phyloP scores from a whole-genome alignment of 2,888 invertebrate genomes.

The Ophion slaviceki region DNA sequence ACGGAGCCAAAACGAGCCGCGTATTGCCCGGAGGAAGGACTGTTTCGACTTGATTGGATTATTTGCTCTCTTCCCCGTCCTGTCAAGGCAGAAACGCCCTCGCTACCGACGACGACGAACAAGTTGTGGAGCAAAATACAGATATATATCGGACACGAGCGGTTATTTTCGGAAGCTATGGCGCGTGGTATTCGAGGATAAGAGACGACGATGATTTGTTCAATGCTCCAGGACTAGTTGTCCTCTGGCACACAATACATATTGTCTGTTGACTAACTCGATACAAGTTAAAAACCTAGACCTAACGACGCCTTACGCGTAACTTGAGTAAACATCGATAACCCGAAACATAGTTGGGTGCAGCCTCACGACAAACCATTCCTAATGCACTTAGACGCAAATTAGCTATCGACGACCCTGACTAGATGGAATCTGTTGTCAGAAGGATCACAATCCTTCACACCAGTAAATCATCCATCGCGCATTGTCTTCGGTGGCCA shows the following conservation, averaged over 20 bases:
- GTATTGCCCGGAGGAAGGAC: constrained; percentile 42
- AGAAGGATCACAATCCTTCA: no score
- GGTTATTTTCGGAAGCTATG: constrained; percentile 42
- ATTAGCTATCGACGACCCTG: no score
- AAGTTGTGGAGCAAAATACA: constrained; percentile 59
- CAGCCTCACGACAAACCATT: no score
- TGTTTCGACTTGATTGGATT: constrained; percentile 75
- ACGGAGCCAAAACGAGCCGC: constrained; percentile 9
- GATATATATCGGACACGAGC: constrained; percentile 60
- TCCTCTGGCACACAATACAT: constrained; percentile 48
- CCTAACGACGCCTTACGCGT: no score
- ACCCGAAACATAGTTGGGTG: no score
- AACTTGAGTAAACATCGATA: no score
- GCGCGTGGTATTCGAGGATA: constrained; percentile 73
- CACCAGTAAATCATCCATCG: no score
- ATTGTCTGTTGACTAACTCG: constrained; percentile 44
- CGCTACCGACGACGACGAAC: constrained; percentile 51
- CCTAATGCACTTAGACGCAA: no score
- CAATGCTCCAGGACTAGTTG: no score
- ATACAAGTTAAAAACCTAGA: not conserved
- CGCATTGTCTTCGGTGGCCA: no score
- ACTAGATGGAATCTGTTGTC: no score
- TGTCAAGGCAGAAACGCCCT: constrained; percentile 61
- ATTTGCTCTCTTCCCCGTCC: constrained; percentile 73
- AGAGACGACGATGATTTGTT: constrained; percentile 42